Base-by-base conservation (phyloP, 2,888 invertebrate genomes). In the Agrochola circellaris region DNA sequence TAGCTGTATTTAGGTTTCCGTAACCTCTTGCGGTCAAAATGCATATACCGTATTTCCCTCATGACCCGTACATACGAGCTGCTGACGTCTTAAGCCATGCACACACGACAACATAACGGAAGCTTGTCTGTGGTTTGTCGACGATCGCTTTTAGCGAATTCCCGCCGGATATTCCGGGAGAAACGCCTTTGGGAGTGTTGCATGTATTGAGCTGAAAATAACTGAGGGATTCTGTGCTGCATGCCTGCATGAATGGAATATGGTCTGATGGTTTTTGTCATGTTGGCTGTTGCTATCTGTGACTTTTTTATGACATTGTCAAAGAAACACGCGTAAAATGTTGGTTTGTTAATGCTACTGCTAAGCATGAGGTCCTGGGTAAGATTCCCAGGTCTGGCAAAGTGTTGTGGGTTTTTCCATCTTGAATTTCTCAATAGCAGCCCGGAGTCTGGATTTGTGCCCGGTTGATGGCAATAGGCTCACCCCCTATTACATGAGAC, bases 61-160 rank as follows among this genome's bases (percentile, higher is more conserved):
- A 45, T 2, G 72, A 26, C 42, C 62, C 62, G 54, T 54, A 56
- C 54, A 42, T 15, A 70, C 30, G 54, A 65, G 26, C 30, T 48
- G 81, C 9, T n/a, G 45, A 64, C 79, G 15, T 83, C 69, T 79
- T 69, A 79, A 82, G 79, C 65, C 38, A 15, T 30, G 30, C 23
- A 45, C 11, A 73, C 20, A 61, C n/a, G 61, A 48, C 38, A 48
- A 42, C 48, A 66, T 20, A 61, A n/a, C 58, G 79, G 67, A 73
- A 65, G 64, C 83, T 15, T 38, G 30, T 38, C 26, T 64, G 64
- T 23, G 58, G 80, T 67, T 64, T 26, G 65, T 65, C 73, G 48
- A 26, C 77, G 71, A 61, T 48, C n/a, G 80, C 75, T 73, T 68
- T 81, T 73, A 71, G 68, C 9, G 13, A 48, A 83, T 68, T 54